Percentiles rank a stretch among this genome's conserved stretches.
These are phyloP conservation scores for Leptothorax acervorum DNA, from an alignment of 2,888 invertebrate genomes.

Conservation along the genomic window DNA sequence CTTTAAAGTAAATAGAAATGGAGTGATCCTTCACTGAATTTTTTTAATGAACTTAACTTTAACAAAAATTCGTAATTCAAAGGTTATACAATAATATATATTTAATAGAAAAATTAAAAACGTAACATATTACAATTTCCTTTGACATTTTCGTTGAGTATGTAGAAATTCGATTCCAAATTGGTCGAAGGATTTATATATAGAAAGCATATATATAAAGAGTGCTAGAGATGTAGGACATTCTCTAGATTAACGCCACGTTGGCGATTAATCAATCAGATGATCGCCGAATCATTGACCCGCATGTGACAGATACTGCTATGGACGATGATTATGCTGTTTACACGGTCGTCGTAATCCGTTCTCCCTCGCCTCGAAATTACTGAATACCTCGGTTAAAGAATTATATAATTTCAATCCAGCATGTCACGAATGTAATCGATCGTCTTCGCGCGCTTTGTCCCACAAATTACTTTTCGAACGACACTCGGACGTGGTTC, in stretches of 20 bases:
- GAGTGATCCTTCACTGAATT: not conserved
- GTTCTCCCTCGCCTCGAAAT: not conserved
- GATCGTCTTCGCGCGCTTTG: conserved; percentile 12
- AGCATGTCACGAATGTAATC: not conserved
- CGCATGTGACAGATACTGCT: not conserved
- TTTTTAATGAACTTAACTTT: not conserved
- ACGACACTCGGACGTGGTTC: conserved; percentile 6
- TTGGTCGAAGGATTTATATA: not conserved
- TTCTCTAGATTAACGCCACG: not conserved
- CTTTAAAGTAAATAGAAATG: not conserved
- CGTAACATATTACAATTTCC: not conserved
- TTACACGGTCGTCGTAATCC: not conserved
- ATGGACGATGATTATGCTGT: not conserved
- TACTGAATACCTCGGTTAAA: not conserved
- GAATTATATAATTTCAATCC: conserved; percentile 21
- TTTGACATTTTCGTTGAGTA: not conserved
- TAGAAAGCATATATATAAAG: not conserved
- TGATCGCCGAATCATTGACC: conserved; percentile 14
- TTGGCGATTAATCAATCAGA: conserved; percentile 28
- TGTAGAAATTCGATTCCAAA: not conserved
- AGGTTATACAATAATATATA: not conserved
- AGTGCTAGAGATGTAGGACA: not conserved
- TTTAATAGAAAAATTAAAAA: not conserved
- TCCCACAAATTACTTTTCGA: not conserved
- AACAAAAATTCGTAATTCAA: not conserved